Base-by-base conservation (phyloP, 2,888 invertebrate species). In the Xylophagus ater region DNA sequence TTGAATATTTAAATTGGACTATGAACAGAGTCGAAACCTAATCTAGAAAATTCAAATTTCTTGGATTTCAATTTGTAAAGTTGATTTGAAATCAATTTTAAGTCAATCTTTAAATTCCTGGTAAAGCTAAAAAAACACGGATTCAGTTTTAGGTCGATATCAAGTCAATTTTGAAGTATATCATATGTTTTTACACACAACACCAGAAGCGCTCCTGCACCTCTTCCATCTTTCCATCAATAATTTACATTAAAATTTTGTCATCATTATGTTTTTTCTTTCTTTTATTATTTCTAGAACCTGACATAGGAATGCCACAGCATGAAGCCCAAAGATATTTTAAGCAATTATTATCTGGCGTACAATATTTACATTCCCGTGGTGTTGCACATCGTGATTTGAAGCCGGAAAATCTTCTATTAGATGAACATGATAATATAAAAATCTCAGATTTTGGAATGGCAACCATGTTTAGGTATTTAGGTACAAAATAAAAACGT, bases 381-480 rank as follows among this genome's bases (percentile, higher is more conserved):
- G 96, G 96, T 44, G 79, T 97, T 36, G 83, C 89, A 9, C 96
- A 97, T 68, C 74, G 97, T 52, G 97, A 97, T 68, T 68, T 97
- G 49, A 97, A 97, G 65, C 97, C 97, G 1, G 97, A 97, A 70
- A 97, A 97, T 71, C 69, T 97, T 48, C 73, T 97, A 38, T 72
- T 97, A 24, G 89, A 89, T 67, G 74, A 74, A 43, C 68, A 76
- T 53, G 87, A 93, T 58, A 76, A 78, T 54, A 69, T 97, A 46
- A 96, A 96, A 73, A 90, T 98, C 47, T 83, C 90, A 1, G 98
- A 98, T 70, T 97, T 98, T 70, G 97, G 97, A 45, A 74, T 98
- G 74, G 94, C 97, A 12, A 98, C 98, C 12, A 70, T 86, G 52
- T 87, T 80, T 67, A 72, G 78, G 68, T 71, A 68, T 59, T 41